Base-by-base conservation (phyloP, 2,113 vertebrate species). In the Aspidoscelis tigris region DNA sequence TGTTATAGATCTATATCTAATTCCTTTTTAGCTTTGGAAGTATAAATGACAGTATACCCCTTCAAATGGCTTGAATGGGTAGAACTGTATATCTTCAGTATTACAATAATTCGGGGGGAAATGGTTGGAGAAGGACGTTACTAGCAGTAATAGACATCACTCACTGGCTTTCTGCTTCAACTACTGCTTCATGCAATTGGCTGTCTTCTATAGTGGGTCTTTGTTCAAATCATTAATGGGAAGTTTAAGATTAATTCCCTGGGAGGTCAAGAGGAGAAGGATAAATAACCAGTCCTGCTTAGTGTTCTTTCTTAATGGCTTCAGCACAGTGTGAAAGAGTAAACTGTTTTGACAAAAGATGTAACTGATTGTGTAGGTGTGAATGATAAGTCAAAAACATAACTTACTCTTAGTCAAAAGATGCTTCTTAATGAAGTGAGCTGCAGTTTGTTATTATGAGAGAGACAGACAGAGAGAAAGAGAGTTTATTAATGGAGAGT, bases 161-260 rank as follows among this genome's bases (percentile, higher is more conserved):
- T 93, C 5, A 18, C 70, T 90, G 78, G 26, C 88, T 85, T 91
- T 93, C 88, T 92, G 83, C 86, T 93, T 94, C 90, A 93, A 95
- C 87, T 93, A 89, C 90, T 88, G 91, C 88, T 91, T 73, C 79
- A 86, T 83, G 85, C 81, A 93, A 83, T 84, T 85, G 90, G 80
- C 83, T 88, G 89, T 90, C 92, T 86, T 84, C 91, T 89, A 84
- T 86, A 87, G 92, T 88, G 89, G 89, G 85, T 84, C 92, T 61
- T 94, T 93, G 92, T 88, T 93, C 90, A 94, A 91, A 92, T 93
- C 92, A 93, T 94, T 95, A 95, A 94, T 0, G 33, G 92, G 93
- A 95, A 95, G 92, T 95, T 94, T 92, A 94, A 95, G 95, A 96
- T 96, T 95, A 95, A 96, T 96, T 95, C 84, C 88, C 91, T 93